Percentiles rank a stretch among this genome's conserved stretches.
These are phyloP conservation scores for Pogonus chalceus DNA, from an alignment of 1,140 invertebrate species.

Conservation along the genomic window DNA sequence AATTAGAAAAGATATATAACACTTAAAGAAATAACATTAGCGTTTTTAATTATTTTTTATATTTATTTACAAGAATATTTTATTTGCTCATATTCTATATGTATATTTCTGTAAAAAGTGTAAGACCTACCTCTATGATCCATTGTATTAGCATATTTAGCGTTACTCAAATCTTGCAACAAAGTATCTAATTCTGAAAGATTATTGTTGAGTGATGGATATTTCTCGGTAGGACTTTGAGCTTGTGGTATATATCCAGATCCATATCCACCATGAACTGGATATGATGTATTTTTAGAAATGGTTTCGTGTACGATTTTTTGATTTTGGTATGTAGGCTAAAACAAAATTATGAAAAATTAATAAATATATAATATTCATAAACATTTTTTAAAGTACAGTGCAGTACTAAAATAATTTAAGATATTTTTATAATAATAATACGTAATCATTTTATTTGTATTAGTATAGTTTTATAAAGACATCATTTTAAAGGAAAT, in stretches of 20 bases:
- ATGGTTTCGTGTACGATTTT: conserved; percentile 42
- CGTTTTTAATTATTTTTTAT: too few species aligned
- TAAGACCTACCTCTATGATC: conserved; percentile 10
- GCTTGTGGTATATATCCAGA: conserved; percentile 8
- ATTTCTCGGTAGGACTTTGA: conserved; percentile 19
- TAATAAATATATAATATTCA: conserved; percentile 9
- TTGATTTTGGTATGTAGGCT: conserved; percentile 58
- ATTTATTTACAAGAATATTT: too few species aligned
- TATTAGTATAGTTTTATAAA: too few species aligned
- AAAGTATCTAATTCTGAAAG: conserved; percentile 85
- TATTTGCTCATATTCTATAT: too few species aligned
- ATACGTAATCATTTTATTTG: too few species aligned
- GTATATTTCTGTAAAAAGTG: conserved; percentile 22
- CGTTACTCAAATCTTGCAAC: conserved; percentile 82
- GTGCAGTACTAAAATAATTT: too few species aligned
- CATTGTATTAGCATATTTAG: conserved; percentile 34
- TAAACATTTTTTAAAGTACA: too few species aligned
- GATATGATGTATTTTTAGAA: conserved; percentile 33
- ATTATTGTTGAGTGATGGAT: conserved; percentile 54
- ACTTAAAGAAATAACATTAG: too few species aligned
- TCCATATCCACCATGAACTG: conserved; percentile 14
- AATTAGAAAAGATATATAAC: neutral
- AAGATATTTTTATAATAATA: too few species aligned
- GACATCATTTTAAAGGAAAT: too few species aligned
- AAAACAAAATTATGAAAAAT: conserved; percentile 27